These are phyloP conservation scores for Toxotes jaculatrix DNA, from an alignment of 2,113 vertebrate genomes.

Conservation along the genomic window DNA sequence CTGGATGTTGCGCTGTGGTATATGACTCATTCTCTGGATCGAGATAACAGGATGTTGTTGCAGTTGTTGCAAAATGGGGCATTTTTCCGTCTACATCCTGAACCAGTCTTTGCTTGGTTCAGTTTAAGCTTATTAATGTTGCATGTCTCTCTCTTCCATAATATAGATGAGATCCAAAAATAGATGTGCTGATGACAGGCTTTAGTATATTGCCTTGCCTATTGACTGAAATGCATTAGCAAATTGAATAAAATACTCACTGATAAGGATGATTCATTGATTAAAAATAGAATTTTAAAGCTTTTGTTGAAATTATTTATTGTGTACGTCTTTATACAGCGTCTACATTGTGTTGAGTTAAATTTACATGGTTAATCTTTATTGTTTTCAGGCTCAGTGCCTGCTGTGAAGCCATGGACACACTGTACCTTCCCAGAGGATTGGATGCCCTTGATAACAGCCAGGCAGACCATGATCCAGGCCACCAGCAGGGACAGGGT, in stretches of 20 bases:
- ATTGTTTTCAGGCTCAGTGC: not conserved
- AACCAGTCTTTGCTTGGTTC: constrained; percentile 48
- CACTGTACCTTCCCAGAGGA: constrained; percentile 94
- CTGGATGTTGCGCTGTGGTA: constrained; percentile 53
- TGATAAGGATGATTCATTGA: constrained; percentile 23
- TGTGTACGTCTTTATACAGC: not conserved
- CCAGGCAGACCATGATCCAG: constrained; percentile 95
- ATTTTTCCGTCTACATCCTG: constrained; percentile 56
- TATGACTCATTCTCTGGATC: constrained; percentile 67
- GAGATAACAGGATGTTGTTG: constrained; percentile 65
- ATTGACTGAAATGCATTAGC: constrained; percentile 23
- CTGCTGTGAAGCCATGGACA: not conserved
- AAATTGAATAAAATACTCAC: constrained; percentile 33
- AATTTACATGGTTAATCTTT: not conserved
- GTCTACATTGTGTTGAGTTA: not conserved
- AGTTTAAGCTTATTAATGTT: constrained; percentile 69
- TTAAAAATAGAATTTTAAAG: constrained; percentile 35
- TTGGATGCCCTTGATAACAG: constrained; percentile 98
- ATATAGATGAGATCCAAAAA: constrained; percentile 65
- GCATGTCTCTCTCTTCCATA: constrained; percentile 61
- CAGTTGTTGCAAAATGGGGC: constrained; percentile 55
- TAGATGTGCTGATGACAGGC: constrained; percentile 33
- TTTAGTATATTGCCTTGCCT: constrained; percentile 42
- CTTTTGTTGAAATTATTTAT: constrained; percentile 30
- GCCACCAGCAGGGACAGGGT: constrained; percentile 92